Evolutionary conservation across 1,140 invertebrate genomes (phyloP), one percentile per base, ranked within the genome.

Genomic region (Prorops nasuta): DNA sequence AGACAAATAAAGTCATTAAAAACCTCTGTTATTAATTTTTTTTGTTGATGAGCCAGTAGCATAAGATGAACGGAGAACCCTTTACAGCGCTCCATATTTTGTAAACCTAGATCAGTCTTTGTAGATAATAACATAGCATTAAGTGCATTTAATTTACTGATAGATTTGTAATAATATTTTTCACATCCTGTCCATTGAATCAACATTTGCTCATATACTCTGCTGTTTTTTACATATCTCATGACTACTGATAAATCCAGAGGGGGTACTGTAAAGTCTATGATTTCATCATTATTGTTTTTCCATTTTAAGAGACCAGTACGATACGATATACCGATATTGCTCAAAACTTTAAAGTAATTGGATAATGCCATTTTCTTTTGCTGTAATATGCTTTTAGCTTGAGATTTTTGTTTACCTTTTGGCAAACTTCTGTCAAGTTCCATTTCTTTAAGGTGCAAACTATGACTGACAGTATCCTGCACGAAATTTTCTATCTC

Each of bases 351-450:
- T 64, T 90, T 91, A 64, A 95, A 96, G 17, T 96, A 79, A 77
- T 95, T 90, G 0, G 88, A 82, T 0, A 97, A 67, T 3, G 85
- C 85, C 72, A 90, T 86, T 21, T 89, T 84, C 69, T 96, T 96
- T 56, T 90, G 86, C 54, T 91, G 86, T 1, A 94, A 79, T 28
- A 95, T 87, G 67, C 81, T 85, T 63, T 90, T 91, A 0, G 90
- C 89, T 69, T 89, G 84, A 2, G 86, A 84, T 60, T 84, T 88
- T 71, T 92, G 91, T 67, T 86, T 94, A 58, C 72, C 83, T 79
- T 85, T 91, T 63, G 79, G 82, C 71, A 76, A 62, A 56, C 70
- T 81, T 47, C 72, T 66, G 56, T 87, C 82, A 2, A 88, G 75
- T 55, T 90, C 84, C 24, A 28, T 4, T 12, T 80, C 77, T 34